Conservation (phyloP, 2,113 vertebrate species). For the Pagrus major region DNA sequence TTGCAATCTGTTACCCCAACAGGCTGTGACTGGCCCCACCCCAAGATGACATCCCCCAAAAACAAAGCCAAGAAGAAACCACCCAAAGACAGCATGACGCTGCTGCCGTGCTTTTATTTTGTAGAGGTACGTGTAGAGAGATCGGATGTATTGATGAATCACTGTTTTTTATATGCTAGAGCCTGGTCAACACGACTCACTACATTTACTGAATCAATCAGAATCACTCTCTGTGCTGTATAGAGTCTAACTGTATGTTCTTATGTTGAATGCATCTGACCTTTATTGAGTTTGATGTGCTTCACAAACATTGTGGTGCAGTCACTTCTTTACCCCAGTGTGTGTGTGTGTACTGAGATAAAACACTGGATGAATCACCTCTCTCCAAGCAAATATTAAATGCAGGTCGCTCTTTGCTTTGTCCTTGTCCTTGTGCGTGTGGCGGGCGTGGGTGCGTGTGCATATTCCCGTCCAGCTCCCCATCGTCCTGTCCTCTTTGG, state of each 20-base stretch:
- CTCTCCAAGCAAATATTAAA: constrained; percentile 40
- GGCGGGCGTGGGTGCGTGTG: neutral
- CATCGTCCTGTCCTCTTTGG: constrained; percentile 94
- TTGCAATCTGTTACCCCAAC: constrained; percentile 23
- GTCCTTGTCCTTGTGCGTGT: constrained; percentile 18
- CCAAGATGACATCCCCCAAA: constrained; percentile 83
- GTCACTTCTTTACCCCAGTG: neutral
- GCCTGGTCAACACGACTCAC: constrained; percentile 29
- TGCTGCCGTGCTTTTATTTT: constrained; percentile 94
- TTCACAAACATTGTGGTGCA: constrained; percentile 9
- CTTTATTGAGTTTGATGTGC: neutral
- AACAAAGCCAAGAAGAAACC: constrained; percentile 87
- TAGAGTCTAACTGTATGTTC: neutral
- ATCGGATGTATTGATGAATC: constrained; percentile 21
- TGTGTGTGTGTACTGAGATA: constrained; percentile 15
- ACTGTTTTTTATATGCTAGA: neutral
- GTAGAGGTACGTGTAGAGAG: constrained; percentile 84
- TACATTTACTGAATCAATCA: constrained; percentile 16
- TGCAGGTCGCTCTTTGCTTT: constrained; percentile 41
- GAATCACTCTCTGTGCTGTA: constrained; percentile 1
- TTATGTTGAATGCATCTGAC: constrained; percentile 8
- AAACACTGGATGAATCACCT: constrained; percentile 25
- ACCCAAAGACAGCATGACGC: constrained; percentile 93
- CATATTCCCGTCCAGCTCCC: constrained; percentile 83
- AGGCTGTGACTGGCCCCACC: constrained; percentile 79